A percentile compares a stretch with the other conserved stretches of the same genome.
phyloP scores from a whole-genome alignment of 2,888 invertebrate genomes.

The Trissonchulus sp. region DNA sequence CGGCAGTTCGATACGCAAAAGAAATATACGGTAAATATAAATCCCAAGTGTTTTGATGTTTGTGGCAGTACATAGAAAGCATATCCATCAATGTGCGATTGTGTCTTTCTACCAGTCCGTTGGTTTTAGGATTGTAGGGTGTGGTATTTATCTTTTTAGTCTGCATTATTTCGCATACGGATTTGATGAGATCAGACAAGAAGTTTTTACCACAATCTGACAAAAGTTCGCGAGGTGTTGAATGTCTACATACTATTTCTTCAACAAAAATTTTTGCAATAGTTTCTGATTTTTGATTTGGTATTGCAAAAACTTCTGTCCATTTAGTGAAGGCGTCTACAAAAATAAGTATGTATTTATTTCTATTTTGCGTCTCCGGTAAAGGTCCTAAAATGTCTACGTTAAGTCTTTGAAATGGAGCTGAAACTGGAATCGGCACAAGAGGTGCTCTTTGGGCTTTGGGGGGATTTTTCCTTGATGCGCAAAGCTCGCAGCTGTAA shows the following conservation, averaged over 20 bases:
- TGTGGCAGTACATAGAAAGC: conserved; percentile 39
- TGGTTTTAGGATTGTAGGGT: conserved; percentile 37
- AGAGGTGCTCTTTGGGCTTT: conserved; percentile 28
- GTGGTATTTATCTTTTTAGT: conserved; percentile 34
- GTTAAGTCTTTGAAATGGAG: conserved; percentile 39
- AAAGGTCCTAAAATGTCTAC: conserved; percentile 41
- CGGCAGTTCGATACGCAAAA: conserved; percentile 39
- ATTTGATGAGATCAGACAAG: conserved; percentile 32
- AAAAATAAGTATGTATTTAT: conserved; percentile 39
- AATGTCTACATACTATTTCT: conserved; percentile 38
- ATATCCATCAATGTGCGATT: conserved; percentile 39
- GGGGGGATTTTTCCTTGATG: conserved; percentile 28
- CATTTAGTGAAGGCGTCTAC: conserved; percentile 38
- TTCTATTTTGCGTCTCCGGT: conserved; percentile 30
- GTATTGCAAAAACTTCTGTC: conserved; percentile 43
- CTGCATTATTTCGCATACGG: conserved; percentile 34
- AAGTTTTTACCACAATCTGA: conserved; percentile 43
- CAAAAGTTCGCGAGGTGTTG: conserved; percentile 38
- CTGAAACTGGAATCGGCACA: conserved; percentile 27
- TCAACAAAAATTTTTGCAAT: conserved; percentile 43
- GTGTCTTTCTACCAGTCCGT: conserved; percentile 43
- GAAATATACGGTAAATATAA: conserved; percentile 36
- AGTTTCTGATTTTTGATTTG: conserved; percentile 45
- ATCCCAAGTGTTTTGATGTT: conserved; percentile 43
- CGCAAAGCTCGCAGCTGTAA: conserved; percentile 34